Evolutionary conservation across 2,888 invertebrate genomes (phyloP).

Genomic region (Lottia gigantea): DNA sequence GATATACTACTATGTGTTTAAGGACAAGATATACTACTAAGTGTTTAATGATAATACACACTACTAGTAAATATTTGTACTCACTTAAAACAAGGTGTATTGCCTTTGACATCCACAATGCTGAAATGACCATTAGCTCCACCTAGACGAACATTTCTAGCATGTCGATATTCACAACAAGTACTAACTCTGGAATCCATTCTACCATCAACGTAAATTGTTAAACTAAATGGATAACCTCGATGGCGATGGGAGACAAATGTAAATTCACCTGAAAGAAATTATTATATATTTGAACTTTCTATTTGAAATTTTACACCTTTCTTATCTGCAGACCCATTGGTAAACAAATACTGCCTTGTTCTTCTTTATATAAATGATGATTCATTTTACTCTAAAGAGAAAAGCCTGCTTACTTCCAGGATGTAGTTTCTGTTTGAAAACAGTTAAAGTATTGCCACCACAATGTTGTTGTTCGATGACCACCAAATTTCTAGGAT

Average conservation of each 20-base stretch:
- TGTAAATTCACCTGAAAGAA: conserved; percentile 63
- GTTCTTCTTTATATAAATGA: too few species aligned
- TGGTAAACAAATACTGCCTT: too few species aligned
- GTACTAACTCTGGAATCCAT: conserved; percentile 67
- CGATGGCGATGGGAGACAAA: conserved; percentile 68
- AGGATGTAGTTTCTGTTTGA: conserved; percentile 57
- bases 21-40: too few species aligned
- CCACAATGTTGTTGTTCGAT: conserved; percentile 69
- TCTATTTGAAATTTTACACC: background rate
- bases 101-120: conserved; percentile 63
- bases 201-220: conserved; percentile 68
- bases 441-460: conserved; percentile 67
- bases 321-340: background rate
- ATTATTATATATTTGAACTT: background rate
- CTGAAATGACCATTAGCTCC: conserved; percentile 68
- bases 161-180: conserved; percentile 70
- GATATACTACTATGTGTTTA: too few species aligned
- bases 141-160: conserved; percentile 63
- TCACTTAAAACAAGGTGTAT: conserved; percentile 65
- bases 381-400: too few species aligned
- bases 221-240: conserved; percentile 69
- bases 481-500: conserved; percentile 60
- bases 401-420: conserved; percentile 39
- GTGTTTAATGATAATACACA: too few species aligned
- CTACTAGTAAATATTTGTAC: too few species aligned